These are phyloP conservation scores for Urosaurus nigricauda DNA, from an alignment of 2,797 vertebrate species.

Conservation along the genomic window DNA sequence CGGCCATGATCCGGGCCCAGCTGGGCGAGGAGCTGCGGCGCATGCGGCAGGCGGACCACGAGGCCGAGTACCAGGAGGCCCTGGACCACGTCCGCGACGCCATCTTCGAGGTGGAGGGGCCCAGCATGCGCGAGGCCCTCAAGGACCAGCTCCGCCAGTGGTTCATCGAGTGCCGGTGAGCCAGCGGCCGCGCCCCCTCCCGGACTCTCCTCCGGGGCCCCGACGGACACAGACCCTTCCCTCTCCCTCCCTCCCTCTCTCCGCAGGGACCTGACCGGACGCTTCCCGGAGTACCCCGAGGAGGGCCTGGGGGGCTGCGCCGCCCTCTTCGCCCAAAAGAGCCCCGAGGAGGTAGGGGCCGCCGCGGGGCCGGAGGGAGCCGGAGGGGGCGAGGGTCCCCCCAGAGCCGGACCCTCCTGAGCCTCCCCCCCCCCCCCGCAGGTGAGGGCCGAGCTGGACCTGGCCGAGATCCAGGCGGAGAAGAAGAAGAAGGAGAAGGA, in stretches of 20 bases:
- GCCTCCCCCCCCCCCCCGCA: slow-evolving; percentile 38
- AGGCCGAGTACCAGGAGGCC: slow-evolving; percentile 76
- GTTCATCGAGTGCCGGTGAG: slow-evolving; percentile 85
- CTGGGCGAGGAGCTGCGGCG: slow-evolving; percentile 58
- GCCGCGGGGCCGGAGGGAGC: background rate
- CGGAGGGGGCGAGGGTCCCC: rapidly evolving
- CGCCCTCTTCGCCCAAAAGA: slow-evolving; percentile 82
- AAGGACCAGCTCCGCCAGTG: slow-evolving; percentile 83
- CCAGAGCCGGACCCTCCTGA: too few relatives aligned
- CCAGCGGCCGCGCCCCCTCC: too few relatives aligned
- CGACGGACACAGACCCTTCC: too few relatives aligned
- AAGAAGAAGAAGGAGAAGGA: background rate
- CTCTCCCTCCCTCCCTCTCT: background rate
- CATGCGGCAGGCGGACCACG: slow-evolving; percentile 70
- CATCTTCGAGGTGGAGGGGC: slow-evolving; percentile 77
- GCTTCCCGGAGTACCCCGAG: slow-evolving; percentile 86
- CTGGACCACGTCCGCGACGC: slow-evolving; percentile 49
- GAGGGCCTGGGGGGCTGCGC: slow-evolving; percentile 81
- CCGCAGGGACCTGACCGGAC: slow-evolving; percentile 78
- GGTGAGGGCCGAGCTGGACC: slow-evolving; percentile 81
- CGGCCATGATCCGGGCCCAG: slow-evolving; percentile 44
- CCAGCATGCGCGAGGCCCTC: slow-evolving; percentile 76
- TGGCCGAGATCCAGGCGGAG: background rate
- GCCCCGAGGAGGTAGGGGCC: slow-evolving; percentile 82
- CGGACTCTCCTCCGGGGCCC: too few relatives aligned